Percentiles rank a stretch among this genome's conserved stretches.
phyloP scores from a whole-genome alignment of 2,888 invertebrate species.

The Watsonalla binaria region DNA sequence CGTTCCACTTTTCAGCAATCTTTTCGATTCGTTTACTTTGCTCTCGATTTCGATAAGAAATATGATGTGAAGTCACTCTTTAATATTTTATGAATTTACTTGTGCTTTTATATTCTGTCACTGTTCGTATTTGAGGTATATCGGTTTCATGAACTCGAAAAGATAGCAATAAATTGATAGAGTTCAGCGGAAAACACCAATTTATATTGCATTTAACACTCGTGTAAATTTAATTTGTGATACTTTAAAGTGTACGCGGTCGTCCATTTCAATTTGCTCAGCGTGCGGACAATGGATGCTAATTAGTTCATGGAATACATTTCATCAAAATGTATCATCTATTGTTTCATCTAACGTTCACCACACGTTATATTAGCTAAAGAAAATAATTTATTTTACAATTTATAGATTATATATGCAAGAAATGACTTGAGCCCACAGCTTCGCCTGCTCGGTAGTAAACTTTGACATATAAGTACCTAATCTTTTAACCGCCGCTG shows the following conservation, averaged over 20 bases:
- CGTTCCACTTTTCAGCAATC: conserved; percentile 42
- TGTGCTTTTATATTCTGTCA: neutral
- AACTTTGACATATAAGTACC: too few species aligned
- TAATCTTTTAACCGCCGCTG: too few species aligned
- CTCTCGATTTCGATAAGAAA: conserved; percentile 17
- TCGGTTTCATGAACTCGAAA: too few species aligned
- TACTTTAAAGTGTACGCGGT: neutral
- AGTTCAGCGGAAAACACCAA: neutral
- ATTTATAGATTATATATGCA: too few species aligned
- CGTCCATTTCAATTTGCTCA: neutral
- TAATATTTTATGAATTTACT: neutral
- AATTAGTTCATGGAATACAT: neutral
- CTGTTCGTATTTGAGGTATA: too few species aligned
- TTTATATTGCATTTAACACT: neutral
- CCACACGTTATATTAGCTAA: too few species aligned
- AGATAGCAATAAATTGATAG: too few species aligned
- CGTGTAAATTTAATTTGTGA: neutral
- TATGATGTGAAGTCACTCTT: neutral
- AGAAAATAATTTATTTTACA: too few species aligned
- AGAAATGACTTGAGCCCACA: too few species aligned
- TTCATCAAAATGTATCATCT: too few species aligned
- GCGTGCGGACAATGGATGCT: neutral
- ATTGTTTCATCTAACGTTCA: too few species aligned
- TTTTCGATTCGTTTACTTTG: conserved; percentile 34
- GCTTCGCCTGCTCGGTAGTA: too few species aligned